Evolutionary conservation across 2,888 invertebrate species (phyloP).

Genomic region (Glyphotaelius pellucidus): DNA sequence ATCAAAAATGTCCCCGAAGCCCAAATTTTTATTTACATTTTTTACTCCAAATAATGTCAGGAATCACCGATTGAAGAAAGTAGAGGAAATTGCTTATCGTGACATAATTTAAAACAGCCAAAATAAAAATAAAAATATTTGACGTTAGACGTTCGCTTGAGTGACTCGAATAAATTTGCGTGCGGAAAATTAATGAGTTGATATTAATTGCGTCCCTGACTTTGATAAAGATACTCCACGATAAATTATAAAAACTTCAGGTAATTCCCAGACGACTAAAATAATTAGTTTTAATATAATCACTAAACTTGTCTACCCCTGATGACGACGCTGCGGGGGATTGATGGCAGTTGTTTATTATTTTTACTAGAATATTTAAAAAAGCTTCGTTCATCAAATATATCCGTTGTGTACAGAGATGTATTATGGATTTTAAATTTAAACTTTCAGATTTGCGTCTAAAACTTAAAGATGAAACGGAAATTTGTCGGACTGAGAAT

Average conservation of each 20-base stretch:
- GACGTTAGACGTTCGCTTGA: neutral
- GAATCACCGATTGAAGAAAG: too few species aligned
- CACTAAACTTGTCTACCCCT: constrained; percentile 9
- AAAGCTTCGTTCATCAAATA: neutral
- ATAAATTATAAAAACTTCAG: neutral
- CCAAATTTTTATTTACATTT: too few species aligned
- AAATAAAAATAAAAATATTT: neutral
- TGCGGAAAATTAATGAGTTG: neutral
- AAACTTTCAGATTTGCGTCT: neutral
- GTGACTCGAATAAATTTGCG: neutral
- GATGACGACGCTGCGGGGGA: neutral
- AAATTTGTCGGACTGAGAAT: too few species aligned
- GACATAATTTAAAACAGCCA: neutral
- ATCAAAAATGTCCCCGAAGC: too few species aligned
- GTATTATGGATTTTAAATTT: neutral
- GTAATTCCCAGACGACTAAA: neutral
- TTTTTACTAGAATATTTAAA: neutral
- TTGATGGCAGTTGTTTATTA: neutral
- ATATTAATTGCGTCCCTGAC: neutral
- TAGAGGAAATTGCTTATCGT: too few species aligned
- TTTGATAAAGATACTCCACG: neutral
- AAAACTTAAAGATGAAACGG: too few species aligned
- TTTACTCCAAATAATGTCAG: too few species aligned
- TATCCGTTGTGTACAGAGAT: neutral
- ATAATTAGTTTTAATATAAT: neutral